These are phyloP conservation scores for Polydesmus complanatus DNA, from an alignment of 2,888 invertebrate genomes.

Conservation along the genomic window DNA sequence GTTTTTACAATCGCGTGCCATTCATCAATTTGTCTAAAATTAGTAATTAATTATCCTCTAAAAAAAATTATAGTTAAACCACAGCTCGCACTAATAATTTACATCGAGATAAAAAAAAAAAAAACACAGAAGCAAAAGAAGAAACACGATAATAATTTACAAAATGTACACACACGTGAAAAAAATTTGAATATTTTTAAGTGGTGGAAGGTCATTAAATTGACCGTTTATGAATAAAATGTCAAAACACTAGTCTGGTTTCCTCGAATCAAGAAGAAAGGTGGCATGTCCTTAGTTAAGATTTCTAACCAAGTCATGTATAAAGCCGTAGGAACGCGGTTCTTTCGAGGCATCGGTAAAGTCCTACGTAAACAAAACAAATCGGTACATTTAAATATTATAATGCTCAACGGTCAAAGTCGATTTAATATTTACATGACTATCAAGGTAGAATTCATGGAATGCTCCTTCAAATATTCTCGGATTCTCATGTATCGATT, in stretches of 20 bases:
- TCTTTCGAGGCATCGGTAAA: neutral
- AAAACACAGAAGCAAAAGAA: neutral
- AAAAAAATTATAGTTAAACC: too few species aligned
- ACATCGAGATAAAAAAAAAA: neutral
- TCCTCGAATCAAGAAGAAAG: neutral
- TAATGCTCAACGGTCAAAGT: neutral
- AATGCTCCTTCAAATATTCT: conserved; percentile 68
- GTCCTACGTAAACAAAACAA: conserved; percentile 1
- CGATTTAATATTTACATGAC: conserved; percentile 57
- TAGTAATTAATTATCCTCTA: too few species aligned
- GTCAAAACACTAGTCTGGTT: conserved; percentile 5
- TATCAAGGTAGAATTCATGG: conserved; percentile 64
- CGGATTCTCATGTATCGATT: conserved; percentile 77
- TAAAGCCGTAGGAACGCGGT: neutral
- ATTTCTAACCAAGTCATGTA: conserved; percentile 1
- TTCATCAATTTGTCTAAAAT: too few species aligned
- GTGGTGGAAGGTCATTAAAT: neutral
- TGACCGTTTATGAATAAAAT: neutral
- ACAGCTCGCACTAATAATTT: neutral
- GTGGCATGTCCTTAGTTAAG: neutral
- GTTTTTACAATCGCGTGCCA: too few species aligned
- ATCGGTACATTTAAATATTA: neutral
- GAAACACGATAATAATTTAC: neutral
- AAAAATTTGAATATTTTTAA: neutral
- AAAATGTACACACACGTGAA: neutral